Evolutionary conservation across 2,888 invertebrate species (phyloP).

Genomic region (Agriopis aurantiaria): DNA sequence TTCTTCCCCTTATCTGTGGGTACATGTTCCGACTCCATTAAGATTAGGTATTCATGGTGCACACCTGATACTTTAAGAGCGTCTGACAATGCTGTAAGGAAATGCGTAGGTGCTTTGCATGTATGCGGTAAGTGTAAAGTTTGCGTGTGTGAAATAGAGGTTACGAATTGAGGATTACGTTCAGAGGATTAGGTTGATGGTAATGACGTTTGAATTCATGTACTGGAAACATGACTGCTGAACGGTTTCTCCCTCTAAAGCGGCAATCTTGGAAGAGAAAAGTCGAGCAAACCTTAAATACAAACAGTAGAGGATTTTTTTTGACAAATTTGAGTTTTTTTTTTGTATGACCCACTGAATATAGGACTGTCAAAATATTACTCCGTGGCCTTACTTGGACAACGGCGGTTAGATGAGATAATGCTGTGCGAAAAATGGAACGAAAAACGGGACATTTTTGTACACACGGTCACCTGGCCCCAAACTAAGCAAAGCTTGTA

Average conservation of each 20-base stretch:
- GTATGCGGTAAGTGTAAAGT: slow-evolving; percentile 29
- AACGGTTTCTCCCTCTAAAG: background rate
- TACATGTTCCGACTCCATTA: slow-evolving; percentile 76
- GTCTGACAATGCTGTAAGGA: slow-evolving; percentile 57
- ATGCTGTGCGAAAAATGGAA: too few relatives aligned
- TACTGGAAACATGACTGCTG: background rate
- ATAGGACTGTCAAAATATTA: too few relatives aligned
- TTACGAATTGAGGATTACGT: background rate
- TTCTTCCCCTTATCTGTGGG: slow-evolving; percentile 72
- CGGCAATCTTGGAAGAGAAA: too few relatives aligned
- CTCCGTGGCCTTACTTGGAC: too few relatives aligned
- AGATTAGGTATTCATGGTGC: slow-evolving; percentile 82
- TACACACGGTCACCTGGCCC: too few relatives aligned
- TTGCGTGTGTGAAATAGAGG: slow-evolving; percentile 10
- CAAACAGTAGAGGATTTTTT: too few relatives aligned
- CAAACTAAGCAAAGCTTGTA: too few relatives aligned
- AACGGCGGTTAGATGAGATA: too few relatives aligned
- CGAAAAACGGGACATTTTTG: too few relatives aligned
- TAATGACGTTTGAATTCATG: background rate
- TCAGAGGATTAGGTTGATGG: background rate
- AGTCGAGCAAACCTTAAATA: too few relatives aligned
- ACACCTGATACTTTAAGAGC: slow-evolving; percentile 82
- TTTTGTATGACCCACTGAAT: too few relatives aligned
- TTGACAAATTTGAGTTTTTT: too few relatives aligned
- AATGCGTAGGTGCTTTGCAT: slow-evolving; percentile 29